A percentile compares a stretch with the other conserved stretches of the same genome.
phyloP scores from a whole-genome alignment of 2,113 vertebrate genomes.

The Hypanus sabinus region DNA sequence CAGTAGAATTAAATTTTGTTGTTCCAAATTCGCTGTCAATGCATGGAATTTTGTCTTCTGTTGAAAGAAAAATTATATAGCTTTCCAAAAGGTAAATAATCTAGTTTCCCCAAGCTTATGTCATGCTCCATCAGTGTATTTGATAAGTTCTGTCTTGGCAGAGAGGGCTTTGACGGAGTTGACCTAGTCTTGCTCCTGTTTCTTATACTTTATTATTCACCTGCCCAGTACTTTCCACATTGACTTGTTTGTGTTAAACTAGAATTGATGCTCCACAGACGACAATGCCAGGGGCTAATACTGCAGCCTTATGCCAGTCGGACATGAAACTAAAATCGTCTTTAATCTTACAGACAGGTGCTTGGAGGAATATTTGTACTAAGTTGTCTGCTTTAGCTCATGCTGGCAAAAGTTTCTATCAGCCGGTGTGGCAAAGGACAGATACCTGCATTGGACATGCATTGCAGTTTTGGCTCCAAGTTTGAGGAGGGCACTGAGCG shows the following conservation, averaged over 20 bases:
- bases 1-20: background rate
- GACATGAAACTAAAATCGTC: background rate
- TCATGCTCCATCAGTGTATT: background rate
- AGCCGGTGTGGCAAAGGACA: background rate
- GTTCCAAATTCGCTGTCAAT: background rate
- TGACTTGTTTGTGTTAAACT: too few relatives aligned
- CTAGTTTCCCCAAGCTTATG: background rate
- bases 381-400: background rate
- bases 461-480: too few relatives aligned
- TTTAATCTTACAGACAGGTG: background rate
- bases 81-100: background rate
- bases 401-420: background rate
- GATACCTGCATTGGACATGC: too few relatives aligned
- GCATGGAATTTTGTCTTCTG: background rate
- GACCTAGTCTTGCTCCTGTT: too few relatives aligned
- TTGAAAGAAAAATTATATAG: background rate
- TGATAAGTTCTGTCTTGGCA: background rate
- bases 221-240: too few relatives aligned
- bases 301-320: too few relatives aligned
- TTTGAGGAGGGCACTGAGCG: too few relatives aligned
- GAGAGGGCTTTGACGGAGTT: too few relatives aligned
- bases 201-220: too few relatives aligned
- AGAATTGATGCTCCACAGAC: too few relatives aligned
- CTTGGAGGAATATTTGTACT: background rate
- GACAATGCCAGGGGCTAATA: too few relatives aligned